Evolutionary conservation across 2,113 vertebrate species (phyloP), one percentile per base, ranked within the genome.

Genomic region (Circaetus gallicus): DNA sequence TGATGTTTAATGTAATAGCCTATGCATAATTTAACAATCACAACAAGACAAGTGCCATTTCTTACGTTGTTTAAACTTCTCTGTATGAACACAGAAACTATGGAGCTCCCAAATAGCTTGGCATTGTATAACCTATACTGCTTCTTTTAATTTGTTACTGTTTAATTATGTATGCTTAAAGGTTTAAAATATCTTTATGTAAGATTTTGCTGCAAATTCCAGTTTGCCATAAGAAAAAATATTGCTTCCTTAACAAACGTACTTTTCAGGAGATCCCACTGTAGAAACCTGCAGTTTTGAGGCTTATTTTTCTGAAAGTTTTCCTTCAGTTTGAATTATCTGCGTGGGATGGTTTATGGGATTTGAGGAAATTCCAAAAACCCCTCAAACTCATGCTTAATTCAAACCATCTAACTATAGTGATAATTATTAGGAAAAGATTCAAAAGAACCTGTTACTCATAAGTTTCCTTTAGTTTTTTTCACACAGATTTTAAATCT

Each of bases 101-200:
- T 31, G 45, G 58, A 59, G 77, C 74, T 95, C 85, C n/a, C 42
- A 73, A 82, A 83, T 6, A 92, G 66, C 77, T 90, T 70, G 70
- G 74, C 82, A 49, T 74, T 94, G 24, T 84, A 72, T 82, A 85
- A 86, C 29, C 42, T 59, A 21, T 62, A 49, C 42, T 82, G 38
- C 71, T 96, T 65, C 63, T 95, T 76, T 94, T 53, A 91, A 86
- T 90, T 86, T 96, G 32, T 59, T 34, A 38, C 42, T 90, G 78
- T 91, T 97, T 79, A 91, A 95, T 83, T 86, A 63, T 53, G 29
- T 92, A 92, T 98, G 98, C 98, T 98, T 98, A 98, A 98, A 98
- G 98, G 98, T 98, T 98, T 98, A 98, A 98, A 96, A 96, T 97
- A 95, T 97, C 93, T 86, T 87, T 92, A 31, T 61, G 4, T 91